phyloP scores from a whole-genome alignment of 2,888 invertebrate species.

The Polydrusus tereticollis region DNA sequence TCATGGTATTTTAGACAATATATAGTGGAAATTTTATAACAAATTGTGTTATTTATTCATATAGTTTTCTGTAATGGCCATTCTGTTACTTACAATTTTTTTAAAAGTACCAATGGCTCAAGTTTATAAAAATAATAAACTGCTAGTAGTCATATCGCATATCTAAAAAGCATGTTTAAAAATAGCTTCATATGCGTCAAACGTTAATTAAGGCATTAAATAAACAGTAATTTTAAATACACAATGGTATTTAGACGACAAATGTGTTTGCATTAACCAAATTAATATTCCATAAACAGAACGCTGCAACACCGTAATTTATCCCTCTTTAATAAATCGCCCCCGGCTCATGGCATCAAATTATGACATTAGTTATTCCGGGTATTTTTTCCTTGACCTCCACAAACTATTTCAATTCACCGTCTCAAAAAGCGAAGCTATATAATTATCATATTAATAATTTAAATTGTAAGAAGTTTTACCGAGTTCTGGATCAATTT shows the following conservation, averaged over 20 bases:
- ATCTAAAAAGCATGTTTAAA: no score
- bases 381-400: constrained; percentile 28
- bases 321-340: not conserved
- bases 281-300: constrained; percentile 21
- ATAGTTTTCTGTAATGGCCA: no score
- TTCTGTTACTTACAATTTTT: no score
- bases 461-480: constrained; percentile 26
- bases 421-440: constrained; percentile 20
- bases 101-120: no score
- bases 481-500: constrained; percentile 31
- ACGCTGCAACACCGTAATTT: not conserved
- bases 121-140: no score
- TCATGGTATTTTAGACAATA: no score
- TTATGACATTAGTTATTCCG: constrained; percentile 30
- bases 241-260: not conserved
- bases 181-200: no score
- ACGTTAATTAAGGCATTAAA: not conserved
- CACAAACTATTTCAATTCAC: constrained; percentile 6
- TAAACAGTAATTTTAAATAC: not conserved
- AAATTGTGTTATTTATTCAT: no score
- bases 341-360: not conserved
- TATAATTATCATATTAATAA: constrained; percentile 38
- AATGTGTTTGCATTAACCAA: not conserved
- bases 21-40: no score
- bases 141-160: no score